Evolutionary conservation across 1,140 invertebrate species (phyloP), one percentile per base, ranked within the genome.

Genomic region (Battus philenor): DNA sequence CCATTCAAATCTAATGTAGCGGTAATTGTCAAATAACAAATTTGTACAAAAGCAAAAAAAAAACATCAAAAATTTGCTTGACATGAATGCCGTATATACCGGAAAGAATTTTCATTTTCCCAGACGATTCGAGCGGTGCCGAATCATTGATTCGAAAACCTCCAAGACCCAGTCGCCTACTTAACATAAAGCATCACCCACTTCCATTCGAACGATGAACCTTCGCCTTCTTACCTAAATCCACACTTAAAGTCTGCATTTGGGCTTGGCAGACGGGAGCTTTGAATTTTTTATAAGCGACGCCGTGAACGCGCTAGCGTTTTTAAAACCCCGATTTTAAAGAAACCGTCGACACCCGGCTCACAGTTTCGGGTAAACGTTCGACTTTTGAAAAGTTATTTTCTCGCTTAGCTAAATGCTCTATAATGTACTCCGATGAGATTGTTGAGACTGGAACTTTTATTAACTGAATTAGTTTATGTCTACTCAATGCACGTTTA

Each of bases 251-350:
- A 55, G 41, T 41, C 31, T 48, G 17, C 29, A 24, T 33, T 27
- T 47, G 31, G 45, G 22, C 38, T 50, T 24, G 18, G 31, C 47
- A 41, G 45, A 45, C 50, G 51, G 26, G 29, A 8, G 10, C 10
- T 20, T 20, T 68, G 61, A 61, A 68, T 68, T 43, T 65, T 68
- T 68, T 54, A 68, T 68, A 20, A 18, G 58, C 26, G 24, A 33
- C 43, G 43, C 43, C 50, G 30, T 31, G 33, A 22, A 30, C 36
- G 36, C 15, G 11, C n/a, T 13, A n/a, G 8, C 8, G 38, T 12
- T 27, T 41, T 16, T 26, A 27, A 10, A 22, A 8, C 16, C 24
- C 9, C 12, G 15, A 13, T 41, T 16, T 38, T 41, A 36, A 20
- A 36, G 33, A 36, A 36, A 36, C n/a, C 11, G 26, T 29, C 33